phyloP scores from a whole-genome alignment of 2,113 vertebrate species.

The Dendropsophus ebraccatus region DNA sequence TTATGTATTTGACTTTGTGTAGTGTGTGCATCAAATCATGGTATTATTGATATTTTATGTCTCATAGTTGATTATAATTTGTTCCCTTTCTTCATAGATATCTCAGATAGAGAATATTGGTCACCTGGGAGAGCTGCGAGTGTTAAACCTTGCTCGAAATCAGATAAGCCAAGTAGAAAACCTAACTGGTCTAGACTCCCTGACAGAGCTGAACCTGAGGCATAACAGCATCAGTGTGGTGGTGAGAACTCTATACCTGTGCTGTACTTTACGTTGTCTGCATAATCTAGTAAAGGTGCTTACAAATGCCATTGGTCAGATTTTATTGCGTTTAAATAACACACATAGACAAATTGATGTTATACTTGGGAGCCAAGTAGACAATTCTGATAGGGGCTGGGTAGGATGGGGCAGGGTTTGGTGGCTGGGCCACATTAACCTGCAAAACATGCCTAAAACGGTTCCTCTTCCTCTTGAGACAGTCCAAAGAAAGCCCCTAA shows the following conservation, averaged over 20 bases:
- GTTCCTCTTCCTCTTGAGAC: too few species aligned
- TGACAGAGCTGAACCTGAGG: slow-evolving; percentile 89
- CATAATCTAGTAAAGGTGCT: background rate
- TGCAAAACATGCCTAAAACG: too few species aligned
- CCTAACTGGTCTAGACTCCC: slow-evolving; percentile 81
- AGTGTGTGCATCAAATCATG: background rate
- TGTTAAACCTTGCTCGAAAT: slow-evolving; percentile 93
- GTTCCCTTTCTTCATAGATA: slow-evolving; percentile 77
- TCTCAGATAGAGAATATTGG: slow-evolving; percentile 84
- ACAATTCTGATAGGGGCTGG: background rate
- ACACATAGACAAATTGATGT: background rate
- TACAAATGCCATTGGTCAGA: background rate
- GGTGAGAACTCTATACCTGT: slow-evolving; percentile 75
- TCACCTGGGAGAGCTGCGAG: slow-evolving; percentile 82
- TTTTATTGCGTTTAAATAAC: background rate
- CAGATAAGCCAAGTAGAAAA: slow-evolving; percentile 83
- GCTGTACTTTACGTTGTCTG: background rate
- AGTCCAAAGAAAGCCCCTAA: too few species aligned
- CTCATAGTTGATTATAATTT: background rate
- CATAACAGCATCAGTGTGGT: slow-evolving; percentile 86
- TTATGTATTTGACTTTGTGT: too few species aligned
- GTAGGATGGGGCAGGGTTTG: too few species aligned
- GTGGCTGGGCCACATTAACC: too few species aligned
- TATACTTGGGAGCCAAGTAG: background rate
- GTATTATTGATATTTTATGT: slow-evolving; percentile 6